Evolutionary conservation across 2,888 invertebrate species (phyloP).

Genomic region (Myathropa florea): DNA sequence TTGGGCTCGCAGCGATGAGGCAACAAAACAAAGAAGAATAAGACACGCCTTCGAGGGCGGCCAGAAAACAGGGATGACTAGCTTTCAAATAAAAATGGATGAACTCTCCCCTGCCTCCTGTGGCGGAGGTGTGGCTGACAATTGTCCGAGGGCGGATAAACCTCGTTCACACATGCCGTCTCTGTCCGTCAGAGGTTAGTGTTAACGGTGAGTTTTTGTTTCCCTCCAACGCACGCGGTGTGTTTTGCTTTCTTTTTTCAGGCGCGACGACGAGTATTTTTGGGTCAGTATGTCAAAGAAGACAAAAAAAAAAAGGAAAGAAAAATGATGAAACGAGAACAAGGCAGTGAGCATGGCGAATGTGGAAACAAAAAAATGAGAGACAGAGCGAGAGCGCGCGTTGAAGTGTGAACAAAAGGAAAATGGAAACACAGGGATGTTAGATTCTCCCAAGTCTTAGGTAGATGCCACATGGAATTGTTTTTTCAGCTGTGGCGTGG

Average conservation of each 20-base stretch:
- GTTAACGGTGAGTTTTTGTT: neutral
- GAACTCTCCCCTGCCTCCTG: neutral
- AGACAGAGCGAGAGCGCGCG: neutral
- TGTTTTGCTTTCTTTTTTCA: conserved; percentile 11
- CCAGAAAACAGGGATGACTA: conserved; percentile 11
- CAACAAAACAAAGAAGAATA: neutral
- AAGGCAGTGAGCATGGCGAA: neutral
- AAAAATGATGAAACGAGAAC: neutral
- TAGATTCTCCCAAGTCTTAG: neutral
- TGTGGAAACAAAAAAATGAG: neutral
- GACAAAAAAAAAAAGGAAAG: conserved; percentile 36
- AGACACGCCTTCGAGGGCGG: conserved; percentile 6
- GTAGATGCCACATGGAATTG: neutral
- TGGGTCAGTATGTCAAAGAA: conserved; percentile 67
- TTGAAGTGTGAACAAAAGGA: neutral
- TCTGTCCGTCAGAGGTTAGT: neutral
- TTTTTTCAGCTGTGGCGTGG: neutral
- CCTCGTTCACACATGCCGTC: neutral
- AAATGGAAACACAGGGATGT: conserved; percentile 11
- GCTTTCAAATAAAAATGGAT: conserved; percentile 42
- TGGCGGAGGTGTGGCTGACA: neutral
- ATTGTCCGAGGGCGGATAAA: neutral
- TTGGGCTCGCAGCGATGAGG: neutral
- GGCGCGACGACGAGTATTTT: conserved; percentile 29
- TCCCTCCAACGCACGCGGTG: conserved; percentile 6